Evolutionary conservation across 2,797 vertebrate species (phyloP), one percentile per base, ranked within the genome.

Genomic region (Saxicola maurus): DNA sequence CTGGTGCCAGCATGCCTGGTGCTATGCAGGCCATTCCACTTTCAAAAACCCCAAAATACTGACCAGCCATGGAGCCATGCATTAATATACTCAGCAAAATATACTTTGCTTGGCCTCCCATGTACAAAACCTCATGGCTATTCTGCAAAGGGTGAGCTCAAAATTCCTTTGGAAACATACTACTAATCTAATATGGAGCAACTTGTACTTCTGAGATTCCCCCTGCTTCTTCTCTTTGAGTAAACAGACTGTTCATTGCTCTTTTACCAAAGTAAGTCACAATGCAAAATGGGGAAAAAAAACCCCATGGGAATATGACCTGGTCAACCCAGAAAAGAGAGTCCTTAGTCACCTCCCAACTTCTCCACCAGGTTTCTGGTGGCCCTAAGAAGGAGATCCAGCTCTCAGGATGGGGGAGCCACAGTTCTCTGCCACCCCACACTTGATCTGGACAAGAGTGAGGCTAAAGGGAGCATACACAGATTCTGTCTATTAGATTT

Each of bases 271-370:
- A 10, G 7, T 17, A 16, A 71, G 4, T 25, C 61, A 81, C 1
- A 0, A 9, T 43, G 51, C 5, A 37, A 62, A 82, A 23, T 8
- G 5, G 14, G 9, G 6, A 12, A 28, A 1, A 1, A 31, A 43
- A 49, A 27, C 1, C 1, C 1, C 7, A 28, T 5, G 3, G 8
- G 40, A 62, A 40, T 9, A 11, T 23, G 57, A 45, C 3, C 20
- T 33, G 30, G 9, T 55, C 20, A 45, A 15, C 27, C 19, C 21
- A 64, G 48, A 18, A 51, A 37, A 27, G 18, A 14, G 7, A 4
- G 7, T 49, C 10, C 6, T 6, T 25, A 4, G 20, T 38, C 25
- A 45, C 6, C 13, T 86, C 21, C 7, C 27, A 40, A 17, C 15
- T 57, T 51, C 9, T 57, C 38, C 27, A 48, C 11, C 9, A 42